Percentiles rank a stretch among this genome's conserved stretches.
Evolutionary conservation across 2,797 vertebrate species (phyloP).

Genomic region (Emydoidea blandingii): DNA sequence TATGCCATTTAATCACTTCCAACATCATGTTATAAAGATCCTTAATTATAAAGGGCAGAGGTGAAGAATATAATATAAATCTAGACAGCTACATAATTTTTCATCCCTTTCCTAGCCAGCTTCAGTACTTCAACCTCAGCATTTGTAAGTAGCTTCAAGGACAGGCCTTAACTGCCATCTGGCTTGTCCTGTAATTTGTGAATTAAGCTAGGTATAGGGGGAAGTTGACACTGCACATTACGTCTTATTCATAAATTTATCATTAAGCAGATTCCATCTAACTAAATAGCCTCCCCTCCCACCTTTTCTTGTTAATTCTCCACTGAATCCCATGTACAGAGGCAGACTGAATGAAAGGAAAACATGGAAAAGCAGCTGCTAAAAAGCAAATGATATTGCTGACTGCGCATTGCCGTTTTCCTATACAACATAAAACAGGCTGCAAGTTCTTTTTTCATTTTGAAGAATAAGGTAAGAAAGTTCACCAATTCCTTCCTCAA

Average conservation of each 20-base stretch:
- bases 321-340: not conserved
- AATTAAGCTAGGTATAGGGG: not conserved
- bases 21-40: not conserved
- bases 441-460: not conserved
- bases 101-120: not conserved
- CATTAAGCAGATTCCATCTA: not conserved
- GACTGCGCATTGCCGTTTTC: not conserved
- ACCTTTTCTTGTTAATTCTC: not conserved
- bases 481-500: not conserved
- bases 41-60: not conserved
- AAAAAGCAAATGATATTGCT: not conserved
- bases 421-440: not conserved
- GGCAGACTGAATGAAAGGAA: not conserved
- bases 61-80: not conserved
- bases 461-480: not conserved
- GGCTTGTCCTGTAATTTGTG: not conserved
- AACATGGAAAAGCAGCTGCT: not conserved
- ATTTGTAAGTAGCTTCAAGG: not conserved
- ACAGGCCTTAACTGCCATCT: not conserved
- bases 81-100: not conserved
- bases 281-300: not conserved
- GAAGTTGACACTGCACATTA: not conserved
- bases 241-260: not conserved
- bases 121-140: accelerated
- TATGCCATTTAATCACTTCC: not conserved